Evolutionary conservation across 2,888 invertebrate species (phyloP).

Genomic region (Perithous albicinctus): DNA sequence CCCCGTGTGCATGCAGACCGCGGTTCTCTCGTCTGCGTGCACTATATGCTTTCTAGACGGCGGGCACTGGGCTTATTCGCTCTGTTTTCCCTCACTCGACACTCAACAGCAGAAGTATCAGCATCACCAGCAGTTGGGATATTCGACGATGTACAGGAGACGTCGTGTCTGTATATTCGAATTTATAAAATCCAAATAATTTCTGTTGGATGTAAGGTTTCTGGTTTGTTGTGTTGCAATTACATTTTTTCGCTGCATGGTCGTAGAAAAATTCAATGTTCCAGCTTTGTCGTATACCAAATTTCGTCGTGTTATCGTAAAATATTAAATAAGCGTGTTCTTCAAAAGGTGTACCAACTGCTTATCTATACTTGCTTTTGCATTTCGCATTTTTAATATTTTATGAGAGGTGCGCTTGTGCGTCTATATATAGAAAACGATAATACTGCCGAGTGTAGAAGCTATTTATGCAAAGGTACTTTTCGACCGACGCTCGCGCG

Average conservation of each 20-base stretch:
- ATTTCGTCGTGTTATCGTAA: too few relatives aligned
- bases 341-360: not conserved
- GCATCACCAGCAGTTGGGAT: not conserved
- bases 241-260: too few relatives aligned
- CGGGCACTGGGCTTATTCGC: conserved; percentile 2
- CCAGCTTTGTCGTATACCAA: too few relatives aligned
- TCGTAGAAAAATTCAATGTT: too few relatives aligned
- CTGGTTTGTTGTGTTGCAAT: not conserved
- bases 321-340: not conserved
- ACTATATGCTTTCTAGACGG: conserved; percentile 10
- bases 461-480: conserved; percentile 73
- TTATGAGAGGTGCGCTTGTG: not conserved
- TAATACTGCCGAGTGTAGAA: conserved; percentile 36
- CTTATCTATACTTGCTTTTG: not conserved
- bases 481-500: conserved; percentile 66
- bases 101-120: conserved; percentile 14
- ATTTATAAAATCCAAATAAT: conserved; percentile 9
- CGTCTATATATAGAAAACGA: conserved; percentile 20
- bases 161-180: not conserved
- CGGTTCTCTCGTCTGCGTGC: conserved; percentile 27
- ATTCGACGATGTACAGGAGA: not conserved
- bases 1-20: too few relatives aligned
- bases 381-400: not conserved
- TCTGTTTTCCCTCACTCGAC: conserved; percentile 35
- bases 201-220: not conserved